Base-by-base conservation (phyloP, 2,888 invertebrate genomes). In the Lithophane ornitopus region DNA sequence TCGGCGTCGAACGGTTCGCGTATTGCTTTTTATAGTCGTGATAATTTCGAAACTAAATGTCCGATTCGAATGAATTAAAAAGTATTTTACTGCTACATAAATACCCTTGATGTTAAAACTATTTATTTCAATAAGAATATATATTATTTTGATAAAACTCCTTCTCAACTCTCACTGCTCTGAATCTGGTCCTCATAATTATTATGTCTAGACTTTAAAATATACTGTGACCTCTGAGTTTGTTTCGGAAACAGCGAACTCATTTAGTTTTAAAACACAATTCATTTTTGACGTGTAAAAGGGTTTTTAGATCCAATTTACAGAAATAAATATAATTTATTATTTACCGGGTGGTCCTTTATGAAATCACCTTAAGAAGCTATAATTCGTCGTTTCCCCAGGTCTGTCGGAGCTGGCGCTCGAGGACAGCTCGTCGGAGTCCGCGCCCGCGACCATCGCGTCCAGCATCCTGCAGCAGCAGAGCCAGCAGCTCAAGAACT, bases 401-500 rank as follows among this genome's bases (percentile, higher is more conserved):
- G 95, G 88, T 34, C 82, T 94, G 34, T 91, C 93, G 16, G 92
- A 92, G 22, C 82, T 94, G 74, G 76, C 89, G 0, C 80, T 93
- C 26, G 94, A 93, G 44, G 94, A 93, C 80, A 89, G 89, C 67
- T 76, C 89, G 0, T 78, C 87, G 8, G 92, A 90, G 34, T 84
- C 85, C 0, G 86, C 89, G 0, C 88, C 92, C 0, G 78, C 89
- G 12, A 87, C 89, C 66, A 89, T 94, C 61, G 89, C 93, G 1
- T 93, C 95, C 81, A 93, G 92, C 88, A 95, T 96, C 80, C 90
- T 96, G 80, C 96, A 96, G 87, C 96, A 96, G 76, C 96, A 97
- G 91, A 96, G 95, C 71, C 95, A 96, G 86, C 96, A 96, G 81
- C 93, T 97, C 70, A 96, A 96, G 91, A 96, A 95, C 89, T 85